Conservation (phyloP, 1,140 invertebrate species). For the Conus ventricosus region DNA sequence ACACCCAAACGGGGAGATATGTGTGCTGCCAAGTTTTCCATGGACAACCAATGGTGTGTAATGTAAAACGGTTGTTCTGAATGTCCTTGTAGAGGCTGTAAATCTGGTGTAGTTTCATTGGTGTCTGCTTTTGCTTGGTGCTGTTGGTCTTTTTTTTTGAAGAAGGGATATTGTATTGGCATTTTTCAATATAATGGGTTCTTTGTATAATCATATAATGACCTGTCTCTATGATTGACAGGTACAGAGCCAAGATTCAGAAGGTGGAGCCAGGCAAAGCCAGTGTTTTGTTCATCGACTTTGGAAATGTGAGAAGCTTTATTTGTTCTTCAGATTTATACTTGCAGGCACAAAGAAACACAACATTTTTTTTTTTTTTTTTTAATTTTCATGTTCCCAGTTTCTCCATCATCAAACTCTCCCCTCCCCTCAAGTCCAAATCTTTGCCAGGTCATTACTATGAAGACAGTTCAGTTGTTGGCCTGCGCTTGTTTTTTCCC, state of each 20-base stretch:
- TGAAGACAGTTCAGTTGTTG: too few species aligned
- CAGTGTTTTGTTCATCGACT: conserved; percentile 93
- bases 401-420: too few species aligned
- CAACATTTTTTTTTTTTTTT: too few species aligned
- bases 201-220: too few species aligned
- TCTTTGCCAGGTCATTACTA: too few species aligned
- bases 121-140: too few species aligned
- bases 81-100: not conserved
- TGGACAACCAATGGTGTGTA: conserved; percentile 72
- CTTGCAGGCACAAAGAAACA: not conserved
- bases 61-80: not conserved
- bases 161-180: too few species aligned
- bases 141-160: too few species aligned
- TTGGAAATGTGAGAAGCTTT: conserved; percentile 85
- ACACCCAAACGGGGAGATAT: conserved; percentile 89
- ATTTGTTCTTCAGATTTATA: conserved; percentile 74
- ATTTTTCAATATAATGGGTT: too few species aligned
- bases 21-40: conserved; percentile 92
- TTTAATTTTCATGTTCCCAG: too few species aligned
- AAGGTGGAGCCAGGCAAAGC: conserved; percentile 82
- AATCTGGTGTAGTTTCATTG: not conserved
- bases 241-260: conserved; percentile 93
- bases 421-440: too few species aligned
- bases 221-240: conserved; percentile 39
- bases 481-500: too few species aligned